Base-by-base conservation (phyloP, 2,888 invertebrate genomes). In the Drosophila vallismaia region DNA sequence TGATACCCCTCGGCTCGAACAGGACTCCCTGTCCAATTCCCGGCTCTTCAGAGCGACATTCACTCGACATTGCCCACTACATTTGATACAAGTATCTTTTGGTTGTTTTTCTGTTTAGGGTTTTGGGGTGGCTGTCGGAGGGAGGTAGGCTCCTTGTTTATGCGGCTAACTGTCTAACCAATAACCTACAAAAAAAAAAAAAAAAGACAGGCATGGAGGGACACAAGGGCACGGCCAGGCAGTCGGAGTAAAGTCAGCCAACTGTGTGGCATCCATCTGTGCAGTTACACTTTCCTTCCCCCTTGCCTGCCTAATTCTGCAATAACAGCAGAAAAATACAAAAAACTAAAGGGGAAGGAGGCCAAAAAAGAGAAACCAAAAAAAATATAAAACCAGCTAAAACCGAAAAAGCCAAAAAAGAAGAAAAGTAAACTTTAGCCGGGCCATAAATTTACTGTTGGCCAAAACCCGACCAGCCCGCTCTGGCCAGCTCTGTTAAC, bases 181-280 rank as follows among this genome's bases (percentile, higher is more conserved):
- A 75, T 71, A 62, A 76, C 56, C 64, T 56, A 66, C 40, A 62
- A n/a, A n/a, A n/a, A n/a, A n/a, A n/a, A n/a, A 19, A 42, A 44
- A 44, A 44, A 44, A 24, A 44, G 19, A 44, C 42, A 36, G 51
- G 14, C 48, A 45, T 49, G 31, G 40, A 45, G 54, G 49, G 48
- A 38, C 55, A 40, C 50, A 19, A 42, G 63, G 26, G 38, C 40
- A 54, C 52, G 60, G 46, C 26, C 36, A 46, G 67, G 49, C 48
- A 60, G 46, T 62, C 84, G 73, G 85, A 75, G 82, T 69, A 69
- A 73, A 71, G 64, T 64, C 85, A 84, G 79, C 81, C 84, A 86
- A 81, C 81, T 81, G 80, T 81, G 72, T 82, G 84, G 82, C 85
- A 82, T 86, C 87, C 85, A 84, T 86, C 85, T 81, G 82, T 81